Evolutionary conservation across 2,888 invertebrate genomes (phyloP).

Genomic region (Leptinotarsa rubiginosa): DNA sequence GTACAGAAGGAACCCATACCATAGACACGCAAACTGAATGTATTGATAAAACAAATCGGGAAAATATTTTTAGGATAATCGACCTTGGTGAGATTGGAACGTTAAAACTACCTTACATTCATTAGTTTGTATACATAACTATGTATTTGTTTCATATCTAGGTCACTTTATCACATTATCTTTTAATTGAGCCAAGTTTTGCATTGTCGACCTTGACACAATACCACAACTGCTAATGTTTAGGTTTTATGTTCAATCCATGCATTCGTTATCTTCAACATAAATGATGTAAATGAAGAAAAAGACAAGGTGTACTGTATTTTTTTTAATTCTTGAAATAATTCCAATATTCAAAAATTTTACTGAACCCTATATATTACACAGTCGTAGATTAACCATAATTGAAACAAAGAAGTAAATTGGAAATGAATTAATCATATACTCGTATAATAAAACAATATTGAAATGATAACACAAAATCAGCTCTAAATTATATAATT

Average conservation of each 20-base stretch:
- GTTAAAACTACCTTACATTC: slow-evolving; percentile 42
- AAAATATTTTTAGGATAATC: slow-evolving; percentile 35
- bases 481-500: too few relatives aligned
- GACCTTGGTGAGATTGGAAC: slow-evolving; percentile 39
- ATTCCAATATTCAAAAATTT: too few relatives aligned
- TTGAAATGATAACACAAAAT: too few relatives aligned
- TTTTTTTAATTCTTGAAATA: too few relatives aligned
- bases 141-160: slow-evolving; percentile 50
- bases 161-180: slow-evolving; percentile 55
- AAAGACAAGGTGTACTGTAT: background rate
- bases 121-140: slow-evolving; percentile 47
- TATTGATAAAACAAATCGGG: slow-evolving; percentile 3
- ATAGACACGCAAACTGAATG: background rate
- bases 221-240: slow-evolving; percentile 42
- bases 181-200: slow-evolving; percentile 54
- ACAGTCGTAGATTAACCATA: too few relatives aligned
- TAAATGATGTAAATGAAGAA: background rate
- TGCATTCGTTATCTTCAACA: slow-evolving; percentile 29
- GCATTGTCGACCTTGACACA: slow-evolving; percentile 53
- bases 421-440: too few relatives aligned
- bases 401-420: too few relatives aligned
- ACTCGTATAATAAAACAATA: too few relatives aligned
- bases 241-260: slow-evolving; percentile 34
- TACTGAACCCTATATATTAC: too few relatives aligned
- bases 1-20: background rate